Conservation (phyloP, 1,140 invertebrate species). For the Cataglyphis hispanica region DNA sequence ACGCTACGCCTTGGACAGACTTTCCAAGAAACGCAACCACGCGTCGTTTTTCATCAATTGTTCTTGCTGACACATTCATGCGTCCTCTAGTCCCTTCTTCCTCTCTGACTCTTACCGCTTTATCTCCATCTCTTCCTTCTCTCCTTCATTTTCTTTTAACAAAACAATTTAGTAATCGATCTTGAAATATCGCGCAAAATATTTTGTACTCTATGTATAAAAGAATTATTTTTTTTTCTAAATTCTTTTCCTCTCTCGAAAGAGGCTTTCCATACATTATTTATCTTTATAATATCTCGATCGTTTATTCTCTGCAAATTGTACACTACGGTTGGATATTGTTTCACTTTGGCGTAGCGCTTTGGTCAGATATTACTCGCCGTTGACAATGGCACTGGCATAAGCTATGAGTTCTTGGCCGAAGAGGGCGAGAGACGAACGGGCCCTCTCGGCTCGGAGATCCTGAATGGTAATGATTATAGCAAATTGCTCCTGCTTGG, state of each 20-base stretch:
- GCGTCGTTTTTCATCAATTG: slow-evolving; percentile 69
- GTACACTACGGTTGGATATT: neutral
- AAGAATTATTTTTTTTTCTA: neutral
- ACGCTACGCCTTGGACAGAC: slow-evolving; percentile 64
- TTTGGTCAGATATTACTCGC: slow-evolving; percentile 62
- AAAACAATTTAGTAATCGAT: neutral
- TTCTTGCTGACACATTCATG: slow-evolving; percentile 74
- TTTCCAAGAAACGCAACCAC: slow-evolving; percentile 73
- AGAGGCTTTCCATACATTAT: neutral
- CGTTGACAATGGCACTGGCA: slow-evolving; percentile 62
- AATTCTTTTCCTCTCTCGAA: neutral
- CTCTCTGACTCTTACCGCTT: slow-evolving; percentile 55
- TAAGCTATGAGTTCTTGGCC: slow-evolving; percentile 63
- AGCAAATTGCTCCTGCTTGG: slow-evolving; percentile 82
- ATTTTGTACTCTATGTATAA: neutral
- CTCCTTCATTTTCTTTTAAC: slow-evolving; percentile 44
- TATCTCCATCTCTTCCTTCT: slow-evolving; percentile 45
- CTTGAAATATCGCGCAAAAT: neutral
- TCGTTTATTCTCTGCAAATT: neutral
- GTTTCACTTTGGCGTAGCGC: neutral
- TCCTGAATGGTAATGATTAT: slow-evolving; percentile 84
- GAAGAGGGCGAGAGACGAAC: slow-evolving; percentile 65
- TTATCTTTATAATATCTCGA: neutral
- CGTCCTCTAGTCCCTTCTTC: slow-evolving; percentile 29
- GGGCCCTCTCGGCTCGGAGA: slow-evolving; percentile 79